Percentiles rank a stretch among this genome's conserved stretches.
These are phyloP conservation scores for Micropoecilia bifurca DNA, from an alignment of 2,797 vertebrate species.

Conservation along the genomic window DNA sequence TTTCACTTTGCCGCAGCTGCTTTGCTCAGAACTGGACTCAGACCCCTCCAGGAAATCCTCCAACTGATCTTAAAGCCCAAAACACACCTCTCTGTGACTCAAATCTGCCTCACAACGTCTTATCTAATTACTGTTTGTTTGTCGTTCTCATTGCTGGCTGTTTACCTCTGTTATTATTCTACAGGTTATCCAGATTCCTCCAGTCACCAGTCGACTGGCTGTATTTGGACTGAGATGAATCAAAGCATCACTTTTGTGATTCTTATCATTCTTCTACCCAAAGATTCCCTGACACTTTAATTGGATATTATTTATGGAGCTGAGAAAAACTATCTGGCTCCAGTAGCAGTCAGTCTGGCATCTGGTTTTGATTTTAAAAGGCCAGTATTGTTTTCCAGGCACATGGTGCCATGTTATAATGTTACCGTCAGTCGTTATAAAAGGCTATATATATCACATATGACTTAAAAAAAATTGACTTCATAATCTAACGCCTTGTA, in stretches of 20 bases:
- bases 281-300: background rate
- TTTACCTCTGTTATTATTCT: conserved; percentile 3
- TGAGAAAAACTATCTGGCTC: background rate
- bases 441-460: background rate
- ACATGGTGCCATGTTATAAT: too few species aligned
- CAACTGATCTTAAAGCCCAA: conserved; percentile 13
- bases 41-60: conserved; percentile 7
- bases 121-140: conserved; percentile 6
- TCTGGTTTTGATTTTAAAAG: background rate
- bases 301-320: background rate
- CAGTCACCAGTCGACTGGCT: background rate
- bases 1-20: conserved; percentile 10
- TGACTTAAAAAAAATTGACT: too few species aligned
- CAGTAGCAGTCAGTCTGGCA: too few species aligned
- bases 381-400: too few species aligned
- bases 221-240: background rate
- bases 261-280: background rate
- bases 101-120: conserved; percentile 5
- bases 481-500: too few species aligned
- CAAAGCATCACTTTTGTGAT: background rate
- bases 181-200: conserved; percentile 1
- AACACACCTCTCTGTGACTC: conserved; percentile 4
- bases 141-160: background rate
- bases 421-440: too few species aligned
- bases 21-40: conserved; percentile 9